Evolutionary conservation across 2,113 vertebrate genomes (phyloP).

Genomic region (Perca fluviatilis): DNA sequence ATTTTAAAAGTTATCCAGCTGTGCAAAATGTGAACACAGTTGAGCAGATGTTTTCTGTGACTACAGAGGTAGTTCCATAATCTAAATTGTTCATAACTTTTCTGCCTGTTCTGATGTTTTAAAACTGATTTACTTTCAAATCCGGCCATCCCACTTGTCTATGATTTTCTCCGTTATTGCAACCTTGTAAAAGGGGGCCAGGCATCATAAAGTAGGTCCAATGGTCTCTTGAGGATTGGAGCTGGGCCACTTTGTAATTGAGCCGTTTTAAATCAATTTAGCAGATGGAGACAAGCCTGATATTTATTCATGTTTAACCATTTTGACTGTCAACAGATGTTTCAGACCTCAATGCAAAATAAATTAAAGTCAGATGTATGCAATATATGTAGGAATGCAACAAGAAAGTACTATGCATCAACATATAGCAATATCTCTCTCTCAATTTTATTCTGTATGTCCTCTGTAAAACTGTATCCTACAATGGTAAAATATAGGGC

Average conservation of each 20-base stretch:
- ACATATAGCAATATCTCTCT: no score
- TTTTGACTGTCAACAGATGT: conserved; percentile 2
- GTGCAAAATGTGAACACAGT: neutral
- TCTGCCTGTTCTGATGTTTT: neutral
- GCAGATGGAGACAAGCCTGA: conserved; percentile 38
- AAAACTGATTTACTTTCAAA: neutral
- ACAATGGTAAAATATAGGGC: neutral
- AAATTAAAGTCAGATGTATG: neutral
- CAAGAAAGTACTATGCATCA: neutral
- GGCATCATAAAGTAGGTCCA: conserved; percentile 56
- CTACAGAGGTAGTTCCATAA: neutral
- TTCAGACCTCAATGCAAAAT: conserved; percentile 22
- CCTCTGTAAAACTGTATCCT: neutral
- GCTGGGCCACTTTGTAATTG: conserved; percentile 61
- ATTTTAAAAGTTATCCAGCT: neutral
- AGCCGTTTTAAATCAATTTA: conserved; percentile 58
- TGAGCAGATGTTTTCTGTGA: neutral
- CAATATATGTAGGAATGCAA: neutral
- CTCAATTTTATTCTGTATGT: no score
- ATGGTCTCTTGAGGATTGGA: conserved; percentile 43
- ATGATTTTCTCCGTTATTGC: neutral
- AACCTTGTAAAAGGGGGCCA: conserved; percentile 50
- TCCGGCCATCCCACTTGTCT: neutral
- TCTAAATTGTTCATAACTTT: neutral
- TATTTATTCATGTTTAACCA: conserved; percentile 54